Evolutionary conservation across 2,113 vertebrate species (phyloP).

Genomic region (Maccullochella peelii): DNA sequence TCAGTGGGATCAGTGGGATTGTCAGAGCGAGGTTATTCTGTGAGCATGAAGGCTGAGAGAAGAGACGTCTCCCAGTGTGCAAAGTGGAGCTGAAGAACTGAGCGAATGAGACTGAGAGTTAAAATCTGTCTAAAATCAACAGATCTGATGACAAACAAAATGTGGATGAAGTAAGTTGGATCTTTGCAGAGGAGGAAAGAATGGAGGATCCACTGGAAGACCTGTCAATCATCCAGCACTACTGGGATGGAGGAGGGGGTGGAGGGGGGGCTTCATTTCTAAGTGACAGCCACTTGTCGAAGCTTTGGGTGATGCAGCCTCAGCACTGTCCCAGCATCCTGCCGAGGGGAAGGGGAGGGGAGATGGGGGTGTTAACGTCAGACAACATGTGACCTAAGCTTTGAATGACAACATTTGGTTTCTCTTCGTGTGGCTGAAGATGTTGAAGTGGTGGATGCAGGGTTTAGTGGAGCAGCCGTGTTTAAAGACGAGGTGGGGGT

Average conservation of each 20-base stretch:
- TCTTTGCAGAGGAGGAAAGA: neutral
- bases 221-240: slow-evolving; percentile 53
- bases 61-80: neutral
- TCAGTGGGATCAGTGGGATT: slow-evolving; percentile 61
- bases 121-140: neutral
- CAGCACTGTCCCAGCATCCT: slow-evolving; percentile 50
- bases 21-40: slow-evolving; percentile 37
- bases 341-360: neutral
- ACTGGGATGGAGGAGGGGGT: slow-evolving; percentile 22
- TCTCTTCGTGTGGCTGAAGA: slow-evolving; percentile 20
- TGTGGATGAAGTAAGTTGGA: slow-evolving; percentile 8
- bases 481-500: slow-evolving; percentile 1
- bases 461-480: neutral
- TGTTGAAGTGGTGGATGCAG: slow-evolving; percentile 10
- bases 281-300: slow-evolving; percentile 73
- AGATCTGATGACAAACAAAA: neutral
- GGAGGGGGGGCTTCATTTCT: slow-evolving; percentile 7
- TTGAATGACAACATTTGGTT: slow-evolving; percentile 8
- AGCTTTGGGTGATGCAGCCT: slow-evolving; percentile 56
- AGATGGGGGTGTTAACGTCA: slow-evolving; percentile 5
- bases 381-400: slow-evolving; percentile 33
- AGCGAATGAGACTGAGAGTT: neutral
- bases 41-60: neutral
- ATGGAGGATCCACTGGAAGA: neutral
- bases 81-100: neutral